Evolutionary conservation across 2,113 vertebrate genomes (phyloP), one percentile per base, ranked within the genome.

Genomic region (Cyprinodon tularosa): DNA sequence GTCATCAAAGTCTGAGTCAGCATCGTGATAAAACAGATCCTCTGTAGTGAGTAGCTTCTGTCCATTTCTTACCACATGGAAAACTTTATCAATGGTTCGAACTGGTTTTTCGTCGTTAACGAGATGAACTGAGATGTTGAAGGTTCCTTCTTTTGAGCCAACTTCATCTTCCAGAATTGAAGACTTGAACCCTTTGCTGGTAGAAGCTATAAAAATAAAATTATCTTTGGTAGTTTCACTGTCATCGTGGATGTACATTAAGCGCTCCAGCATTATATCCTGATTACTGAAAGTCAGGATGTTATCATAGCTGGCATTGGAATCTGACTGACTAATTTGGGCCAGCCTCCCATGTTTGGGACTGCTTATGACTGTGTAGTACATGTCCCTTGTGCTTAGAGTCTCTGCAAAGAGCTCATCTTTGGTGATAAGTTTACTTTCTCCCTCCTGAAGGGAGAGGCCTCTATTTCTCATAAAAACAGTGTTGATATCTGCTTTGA

Each of bases 81-180:
- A 98, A 60, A 96, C 89, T 63, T 95, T 95, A 84, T 97, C 96
- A 44, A 96, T 88, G 37, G 96, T 7, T 0, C 94, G 92, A 14
- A 95, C 82, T 0, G 96, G 96, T 78, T 96, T 97, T 76, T 98
- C 94, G 82, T 98, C 96, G 81, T 98, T 98, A 72, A 96, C 90
- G 12, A 97, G 75, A n/a, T 93, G 91, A 73, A 98, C 74, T 14
- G 95, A 94, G 77, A 98, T 77, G 68, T 72, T 94, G 75, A 97
- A 97, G 17, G 44, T 83, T 37, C 95, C 94, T 79, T 95, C 93
- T 81, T 93, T 83, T 69, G 93, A 91, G 53, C 93, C 80, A 63
- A 86, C 37, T 3, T 94, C 90, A 9, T 76, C 66, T 38, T 90
- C 90, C 15, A 68, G 13, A 57, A 89, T 73, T 15, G 83, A 44